These are phyloP conservation scores for Argya squamiceps DNA, from an alignment of 2,797 vertebrate genomes.

Conservation along the genomic window DNA sequence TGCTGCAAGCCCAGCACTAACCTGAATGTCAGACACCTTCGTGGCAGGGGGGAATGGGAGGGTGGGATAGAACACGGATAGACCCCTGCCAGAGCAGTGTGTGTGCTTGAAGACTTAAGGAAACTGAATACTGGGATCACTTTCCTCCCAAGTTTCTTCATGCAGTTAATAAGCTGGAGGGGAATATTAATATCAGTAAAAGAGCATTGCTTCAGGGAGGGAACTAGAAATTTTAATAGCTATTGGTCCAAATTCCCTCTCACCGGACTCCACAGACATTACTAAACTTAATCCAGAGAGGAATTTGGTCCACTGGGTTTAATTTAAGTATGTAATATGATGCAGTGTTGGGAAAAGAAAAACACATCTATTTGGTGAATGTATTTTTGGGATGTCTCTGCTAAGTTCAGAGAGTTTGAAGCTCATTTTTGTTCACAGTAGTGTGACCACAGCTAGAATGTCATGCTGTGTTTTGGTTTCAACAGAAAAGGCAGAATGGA, in stretches of 20 bases:
- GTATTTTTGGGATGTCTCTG: conserved; percentile 3
- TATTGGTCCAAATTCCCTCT: conserved; percentile 29
- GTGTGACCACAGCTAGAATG: background rate
- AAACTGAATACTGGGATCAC: background rate
- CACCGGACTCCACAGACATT: background rate
- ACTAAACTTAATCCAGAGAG: conserved; percentile 31
- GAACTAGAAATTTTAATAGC: conserved; percentile 25
- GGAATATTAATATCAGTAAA: conserved; percentile 19
- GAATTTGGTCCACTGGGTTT: conserved; percentile 39
- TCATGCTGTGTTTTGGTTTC: background rate
- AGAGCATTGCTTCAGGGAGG: background rate
- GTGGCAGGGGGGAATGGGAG: background rate
- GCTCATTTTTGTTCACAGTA: conserved; percentile 8
- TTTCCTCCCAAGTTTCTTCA: background rate
- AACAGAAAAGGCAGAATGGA: background rate
- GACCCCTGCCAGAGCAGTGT: background rate
- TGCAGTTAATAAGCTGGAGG: conserved; percentile 12
- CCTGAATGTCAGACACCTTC: rapidly evolving
- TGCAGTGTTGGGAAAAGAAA: background rate
- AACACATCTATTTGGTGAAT: background rate
- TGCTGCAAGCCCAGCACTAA: background rate
- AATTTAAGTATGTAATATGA: conserved; percentile 18
- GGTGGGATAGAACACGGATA: background rate
- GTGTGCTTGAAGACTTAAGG: background rate
- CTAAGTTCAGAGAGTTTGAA: conserved; percentile 18